Evolutionary conservation across 1,140 invertebrate genomes (phyloP).

Genomic region (Proctacanthus coquilletti): DNA sequence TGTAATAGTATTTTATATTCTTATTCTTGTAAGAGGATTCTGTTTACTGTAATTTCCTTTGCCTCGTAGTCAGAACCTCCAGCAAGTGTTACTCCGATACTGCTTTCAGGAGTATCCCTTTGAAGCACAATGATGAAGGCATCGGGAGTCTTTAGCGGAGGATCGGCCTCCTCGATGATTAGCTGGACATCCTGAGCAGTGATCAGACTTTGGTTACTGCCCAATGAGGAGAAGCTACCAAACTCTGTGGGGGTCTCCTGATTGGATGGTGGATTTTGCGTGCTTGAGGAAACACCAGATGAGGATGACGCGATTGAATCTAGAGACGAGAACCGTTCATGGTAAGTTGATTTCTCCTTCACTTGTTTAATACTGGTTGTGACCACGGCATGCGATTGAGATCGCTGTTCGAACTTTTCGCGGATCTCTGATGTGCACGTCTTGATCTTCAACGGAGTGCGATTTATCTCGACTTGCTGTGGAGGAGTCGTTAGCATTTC

Average conservation of each 20-base stretch:
- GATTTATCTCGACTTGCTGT: too few species aligned
- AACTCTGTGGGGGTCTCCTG: conserved; percentile 27
- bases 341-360: conserved; percentile 11
- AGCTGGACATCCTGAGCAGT: conserved; percentile 29
- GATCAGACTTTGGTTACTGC: conserved; percentile 29
- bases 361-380: conserved; percentile 10
- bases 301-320: conserved; percentile 26
- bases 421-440: conserved; percentile 20
- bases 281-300: conserved; percentile 26
- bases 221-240: conserved; percentile 28
- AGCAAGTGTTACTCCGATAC: conserved; percentile 72
- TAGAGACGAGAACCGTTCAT: conserved; percentile 27
- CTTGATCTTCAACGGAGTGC: conserved; percentile 10
- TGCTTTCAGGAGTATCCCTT: conserved; percentile 40
- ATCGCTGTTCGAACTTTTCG: conserved; percentile 23
- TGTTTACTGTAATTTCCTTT: conserved; percentile 72
- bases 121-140: conserved; percentile 29
- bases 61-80: conserved; percentile 78
- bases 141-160: conserved; percentile 25
- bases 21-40: too few species aligned
- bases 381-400: conserved; percentile 8
- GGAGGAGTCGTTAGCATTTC: too few species aligned
- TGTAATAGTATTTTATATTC: too few species aligned
- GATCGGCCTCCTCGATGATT: conserved; percentile 29
- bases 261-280: conserved; percentile 23